Evolutionary conservation across 2,888 invertebrate genomes (phyloP), one percentile per base, ranked within the genome.

Genomic region (Athalia rosae): DNA sequence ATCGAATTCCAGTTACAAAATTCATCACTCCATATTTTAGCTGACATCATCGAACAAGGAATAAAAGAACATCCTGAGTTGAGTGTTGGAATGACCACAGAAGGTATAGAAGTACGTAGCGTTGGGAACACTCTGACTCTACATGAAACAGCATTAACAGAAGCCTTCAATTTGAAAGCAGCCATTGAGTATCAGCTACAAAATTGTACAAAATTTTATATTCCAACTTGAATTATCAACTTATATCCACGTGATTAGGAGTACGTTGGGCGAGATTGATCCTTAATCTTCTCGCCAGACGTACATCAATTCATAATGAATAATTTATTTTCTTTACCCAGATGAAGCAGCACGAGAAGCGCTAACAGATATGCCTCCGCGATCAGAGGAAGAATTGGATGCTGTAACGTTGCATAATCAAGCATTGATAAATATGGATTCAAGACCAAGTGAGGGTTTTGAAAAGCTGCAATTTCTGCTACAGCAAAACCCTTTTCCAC

Each of bases 371-470:
- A 95, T 97, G 94, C 97, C 97, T 3, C 98, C 98, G 0, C 92
- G 99, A 80, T 95, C 97, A 7, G 99, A 99, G 90, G 98, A 98
- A 87, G 99, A 99, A 91, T 91, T 99, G 81, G 99, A 99, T 90
- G 98, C 98, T 4, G 97, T 99, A 0, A 99, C 99, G 4, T 92
- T 99, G 59, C 99, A 99, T 88, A 99, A 99, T 89, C 96, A 99
- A 90, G 99, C 99, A 0, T 91, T 99, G 59, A 93, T 95, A 91
- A 97, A 97, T 81, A 97, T 98, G 91, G 97, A 98, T 81, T 92
- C 93, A 50, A 95, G 95, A 86, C 95, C 98, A 0, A 95, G 96
- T 0, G 98, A 98, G 86, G 98, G 99, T 11, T 99, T 99, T 87
- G 98, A 98, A 87, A 97, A 97, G 87, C 90, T 98, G 71, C 97